Base-by-base conservation (phyloP, 2,888 invertebrate species). In the Ectropis crepuscularia region DNA sequence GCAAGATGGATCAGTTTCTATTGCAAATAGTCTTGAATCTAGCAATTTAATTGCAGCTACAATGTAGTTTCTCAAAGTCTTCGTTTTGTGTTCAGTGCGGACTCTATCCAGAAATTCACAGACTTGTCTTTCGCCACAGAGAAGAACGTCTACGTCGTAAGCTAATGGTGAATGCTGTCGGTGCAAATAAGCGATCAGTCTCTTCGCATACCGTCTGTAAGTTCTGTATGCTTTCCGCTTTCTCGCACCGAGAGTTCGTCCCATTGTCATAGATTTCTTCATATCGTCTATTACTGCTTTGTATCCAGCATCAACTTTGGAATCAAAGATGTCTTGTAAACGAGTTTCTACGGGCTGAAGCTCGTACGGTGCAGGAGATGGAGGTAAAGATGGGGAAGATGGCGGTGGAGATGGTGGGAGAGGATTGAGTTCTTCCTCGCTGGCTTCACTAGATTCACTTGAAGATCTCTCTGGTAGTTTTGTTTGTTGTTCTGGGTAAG, bases 241-340 rank as follows among this genome's bases (percentile, higher is more conserved):
- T 51, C 89, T 82, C 0, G 92, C 76, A 6, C 93, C 90, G 0
- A 93, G 80, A 0, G 90, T 89, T 51, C 92, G 83, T 0, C 93
- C 93, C 89, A 92, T 90, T 0, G 89, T 89, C 93, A 93, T 93
- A 0, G 92, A 92, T 71, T 93, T 93, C 71, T 93, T 93, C 93
- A 93, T 93, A 37, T 93, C 93, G 70, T 93, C 93, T 11, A 93
- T 93, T 0, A 93, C 92, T 2, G 93, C 92, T 82, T 93, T 93
- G 72, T 93, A 93, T 43, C 93, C 93, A n/a, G 92, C 92, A 63
- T 93, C 93, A 38, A 91, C 85, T 85, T 93, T 93, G 0, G 93
- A 87, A 72, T 93, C 93, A 60, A 93, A 90, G 54, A 93, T 93
- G 49, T 93, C 92, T 63, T 81, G 86, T 4, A 93, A 75, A 10